Evolutionary conservation across 2,888 invertebrate genomes (phyloP).

Genomic region (Pyrrhia umbra): DNA sequence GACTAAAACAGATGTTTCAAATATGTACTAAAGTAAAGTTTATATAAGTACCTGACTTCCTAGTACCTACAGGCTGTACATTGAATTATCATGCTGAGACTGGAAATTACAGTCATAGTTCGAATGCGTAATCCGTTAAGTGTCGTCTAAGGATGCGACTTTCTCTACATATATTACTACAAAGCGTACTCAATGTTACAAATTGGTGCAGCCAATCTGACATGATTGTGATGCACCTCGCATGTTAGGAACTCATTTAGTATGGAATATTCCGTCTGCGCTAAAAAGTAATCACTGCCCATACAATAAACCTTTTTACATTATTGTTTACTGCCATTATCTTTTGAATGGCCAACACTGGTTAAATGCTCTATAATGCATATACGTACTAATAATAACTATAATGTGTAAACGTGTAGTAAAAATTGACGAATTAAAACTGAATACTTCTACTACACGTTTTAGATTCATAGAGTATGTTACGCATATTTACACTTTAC

Average conservation of each 20-base stretch:
- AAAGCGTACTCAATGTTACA: background rate
- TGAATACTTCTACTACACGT: too few relatives aligned
- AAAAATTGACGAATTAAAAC: too few relatives aligned
- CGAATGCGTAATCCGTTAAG: background rate
- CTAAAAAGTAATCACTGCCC: background rate
- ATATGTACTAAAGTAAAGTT: too few relatives aligned
- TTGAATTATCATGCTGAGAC: background rate
- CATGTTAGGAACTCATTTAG: background rate
- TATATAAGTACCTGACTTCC: background rate
- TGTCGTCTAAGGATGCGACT: background rate
- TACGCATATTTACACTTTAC: too few relatives aligned
- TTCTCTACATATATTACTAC: background rate
- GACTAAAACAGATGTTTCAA: too few relatives aligned
- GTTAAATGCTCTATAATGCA: too few relatives aligned
- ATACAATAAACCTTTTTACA: background rate
- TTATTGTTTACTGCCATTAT: background rate
- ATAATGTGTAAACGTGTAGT: too few relatives aligned
- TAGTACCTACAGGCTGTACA: background rate
- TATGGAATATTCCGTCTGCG: background rate
- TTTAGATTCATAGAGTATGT: too few relatives aligned
- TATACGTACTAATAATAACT: too few relatives aligned
- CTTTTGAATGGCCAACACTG: background rate
- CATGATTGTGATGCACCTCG: background rate
- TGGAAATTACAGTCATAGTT: background rate
- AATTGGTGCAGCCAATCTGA: background rate